Evolutionary conservation across 2,113 vertebrate species (phyloP), one percentile per base, ranked within the genome.

Genomic region (Anseranas semipalmata): DNA sequence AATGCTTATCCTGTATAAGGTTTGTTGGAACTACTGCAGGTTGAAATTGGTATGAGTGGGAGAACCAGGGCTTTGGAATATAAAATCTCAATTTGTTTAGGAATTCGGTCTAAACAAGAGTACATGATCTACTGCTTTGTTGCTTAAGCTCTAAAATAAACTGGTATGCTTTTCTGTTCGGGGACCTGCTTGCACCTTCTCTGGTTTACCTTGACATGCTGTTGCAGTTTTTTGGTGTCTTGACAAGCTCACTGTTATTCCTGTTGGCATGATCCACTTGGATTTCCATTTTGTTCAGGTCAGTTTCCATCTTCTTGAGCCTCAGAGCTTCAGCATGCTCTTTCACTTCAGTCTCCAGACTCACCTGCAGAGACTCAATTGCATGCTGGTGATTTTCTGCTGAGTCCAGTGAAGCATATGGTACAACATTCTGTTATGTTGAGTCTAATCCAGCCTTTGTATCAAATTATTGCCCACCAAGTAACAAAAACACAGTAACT

Each of bases 221-320:
- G 94, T 91, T 98, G 98, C 63, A 98, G 95, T 95, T 98, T 98
- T 97, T 98, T 30, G 97, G 91, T 4, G 97, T 98, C 90, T 97
- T 96, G 89, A 98, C 95, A 74, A 98, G 95, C 93, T 99, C 97
- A 0, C 78, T 96, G 37, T 97, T 98, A 94, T 98, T 98, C 76
- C 95, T 97, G 71, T 98, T 98, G 87, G 97, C 96, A 2, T 96
- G 92, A 83, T 98, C 98, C 89, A 98, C 92, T 70, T 98, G 98
- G 89, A 98, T 98, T 97, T 98, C 98, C 97, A 98, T 98, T 89
- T 99, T 98, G 56, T 97, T 98, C 75, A 98, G 90, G 76, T 98
- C 98, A 4, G 93, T 95, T 95, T 98, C 98, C 97, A 98, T 98
- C 91, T 97, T 98, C 96, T 98, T 98, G 91, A 98, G 90, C 85